Percentiles rank a stretch among this genome's conserved stretches.
These are phyloP conservation scores for Whitmania pigra DNA, from an alignment of 1,140 invertebrate species.

Conservation along the genomic window DNA sequence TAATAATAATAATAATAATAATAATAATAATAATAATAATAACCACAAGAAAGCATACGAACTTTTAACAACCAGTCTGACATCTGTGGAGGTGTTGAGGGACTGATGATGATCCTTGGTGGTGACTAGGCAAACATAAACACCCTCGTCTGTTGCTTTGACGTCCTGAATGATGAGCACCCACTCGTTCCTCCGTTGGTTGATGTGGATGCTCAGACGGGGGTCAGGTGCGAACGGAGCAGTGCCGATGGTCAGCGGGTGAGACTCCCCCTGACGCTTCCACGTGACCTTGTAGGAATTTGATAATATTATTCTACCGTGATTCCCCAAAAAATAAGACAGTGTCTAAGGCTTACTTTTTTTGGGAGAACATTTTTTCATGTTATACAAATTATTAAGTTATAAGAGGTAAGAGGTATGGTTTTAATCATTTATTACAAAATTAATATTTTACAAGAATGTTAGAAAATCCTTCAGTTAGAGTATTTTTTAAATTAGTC, in stretches of 20 bases:
- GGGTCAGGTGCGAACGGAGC: conserved; percentile 24
- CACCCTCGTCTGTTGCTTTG: conserved; percentile 17
- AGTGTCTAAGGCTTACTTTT: too few species aligned
- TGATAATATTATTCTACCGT: background rate
- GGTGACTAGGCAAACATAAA: conserved; percentile 25
- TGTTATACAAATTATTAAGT: too few species aligned
- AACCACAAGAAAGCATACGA: background rate
- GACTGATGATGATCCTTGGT: conserved; percentile 14
- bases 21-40: too few species aligned
- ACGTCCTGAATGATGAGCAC: conserved; percentile 26
- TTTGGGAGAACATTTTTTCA: too few species aligned
- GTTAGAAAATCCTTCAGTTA: too few species aligned
- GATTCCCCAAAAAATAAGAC: too few species aligned
- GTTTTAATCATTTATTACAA: too few species aligned
- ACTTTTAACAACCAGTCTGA: conserved; percentile 24
- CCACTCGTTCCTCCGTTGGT: conserved; percentile 25
- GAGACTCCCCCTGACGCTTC: conserved; percentile 18
- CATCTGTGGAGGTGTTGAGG: conserved; percentile 7
- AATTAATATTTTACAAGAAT: too few species aligned
- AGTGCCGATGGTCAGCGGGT: conserved; percentile 25
- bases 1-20: too few species aligned
- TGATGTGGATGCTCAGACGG: conserved; percentile 22
- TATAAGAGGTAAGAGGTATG: too few species aligned
- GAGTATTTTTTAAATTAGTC: too few species aligned
- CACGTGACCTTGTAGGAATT: too few species aligned